These are phyloP conservation scores for Verasper variegatus DNA, from an alignment of 2,113 vertebrate genomes.

Conservation along the genomic window DNA sequence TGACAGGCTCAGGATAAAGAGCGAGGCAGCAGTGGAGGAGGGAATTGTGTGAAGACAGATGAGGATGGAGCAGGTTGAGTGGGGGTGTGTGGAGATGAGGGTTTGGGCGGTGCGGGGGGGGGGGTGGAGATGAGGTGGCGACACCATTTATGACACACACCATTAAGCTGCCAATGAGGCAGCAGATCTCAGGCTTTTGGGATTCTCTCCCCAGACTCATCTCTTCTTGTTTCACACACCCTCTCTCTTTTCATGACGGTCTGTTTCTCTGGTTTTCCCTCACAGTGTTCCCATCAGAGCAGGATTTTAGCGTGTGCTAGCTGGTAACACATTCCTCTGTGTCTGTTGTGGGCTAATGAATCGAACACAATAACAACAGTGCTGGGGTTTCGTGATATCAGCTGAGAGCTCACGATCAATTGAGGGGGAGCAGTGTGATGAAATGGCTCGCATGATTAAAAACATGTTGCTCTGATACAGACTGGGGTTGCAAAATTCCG, in stretches of 20 bases:
- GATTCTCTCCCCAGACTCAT: slow-evolving; percentile 51
- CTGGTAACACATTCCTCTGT: slow-evolving; percentile 18
- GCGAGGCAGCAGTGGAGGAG: slow-evolving; percentile 22
- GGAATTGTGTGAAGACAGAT: slow-evolving; percentile 30
- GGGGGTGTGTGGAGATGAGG: slow-evolving; percentile 32
- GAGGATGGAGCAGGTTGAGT: slow-evolving; percentile 18
- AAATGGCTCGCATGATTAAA: not conserved
- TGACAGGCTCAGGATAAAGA: slow-evolving; percentile 47
- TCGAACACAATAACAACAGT: not conserved
- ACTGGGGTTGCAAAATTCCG: too few relatives aligned
- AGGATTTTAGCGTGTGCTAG: not conserved
- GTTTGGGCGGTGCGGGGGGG: not conserved
- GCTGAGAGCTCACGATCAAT: not conserved
- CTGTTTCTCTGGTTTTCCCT: not conserved
- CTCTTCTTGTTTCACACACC: slow-evolving; percentile 39
- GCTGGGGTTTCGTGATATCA: not conserved
- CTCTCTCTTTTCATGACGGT: not conserved
- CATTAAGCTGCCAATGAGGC: slow-evolving; percentile 75
- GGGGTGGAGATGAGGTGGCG: slow-evolving; percentile 42
- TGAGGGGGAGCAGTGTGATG: not conserved
- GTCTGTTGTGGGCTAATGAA: slow-evolving; percentile 18
- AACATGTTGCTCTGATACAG: not conserved
- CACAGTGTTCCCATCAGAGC: slow-evolving; percentile 9
- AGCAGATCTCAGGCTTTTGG: slow-evolving; percentile 52
- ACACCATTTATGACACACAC: slow-evolving; percentile 66